Percentiles rank a stretch among this genome's conserved stretches.
These are phyloP conservation scores for Salpingus planirostris DNA, from an alignment of 2,888 invertebrate genomes.

Conservation along the genomic window DNA sequence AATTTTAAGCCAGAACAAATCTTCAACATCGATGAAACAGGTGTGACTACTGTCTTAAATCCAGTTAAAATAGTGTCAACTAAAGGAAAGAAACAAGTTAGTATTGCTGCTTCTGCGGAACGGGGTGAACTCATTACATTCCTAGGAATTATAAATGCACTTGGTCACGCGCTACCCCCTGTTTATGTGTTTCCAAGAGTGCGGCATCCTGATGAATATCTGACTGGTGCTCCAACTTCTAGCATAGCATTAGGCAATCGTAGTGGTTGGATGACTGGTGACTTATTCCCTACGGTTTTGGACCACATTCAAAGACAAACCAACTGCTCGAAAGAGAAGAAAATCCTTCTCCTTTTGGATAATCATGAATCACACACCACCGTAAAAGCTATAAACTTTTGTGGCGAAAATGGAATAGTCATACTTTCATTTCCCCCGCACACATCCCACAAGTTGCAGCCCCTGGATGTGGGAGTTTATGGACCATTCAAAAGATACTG, in stretches of 20 bases:
- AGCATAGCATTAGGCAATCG: slow-evolving; percentile 10
- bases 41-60: slow-evolving; percentile 6
- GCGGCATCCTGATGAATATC: slow-evolving; percentile 11
- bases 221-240: slow-evolving; percentile 15
- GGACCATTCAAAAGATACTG: slow-evolving; percentile 26
- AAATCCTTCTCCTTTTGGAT: slow-evolving; percentile 23
- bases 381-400: slow-evolving; percentile 25
- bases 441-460: slow-evolving; percentile 28
- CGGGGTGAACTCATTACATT: slow-evolving; percentile 16
- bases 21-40: slow-evolving; percentile 7
- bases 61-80: slow-evolving; percentile 6
- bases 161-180: slow-evolving; percentile 15
- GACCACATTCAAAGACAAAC: slow-evolving; percentile 21
- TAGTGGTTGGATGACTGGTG: slow-evolving; percentile 12
- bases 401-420: slow-evolving; percentile 30
- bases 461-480: slow-evolving; percentile 23
- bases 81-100: slow-evolving; percentile 9
- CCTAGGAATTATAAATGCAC: slow-evolving; percentile 16
- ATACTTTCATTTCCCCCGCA: slow-evolving; percentile 31
- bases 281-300: slow-evolving; percentile 21
- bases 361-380: slow-evolving; percentile 30
- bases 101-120: slow-evolving; percentile 13
- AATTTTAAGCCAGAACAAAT: slow-evolving; percentile 7
- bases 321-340: slow-evolving; percentile 16
- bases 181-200: slow-evolving; percentile 17